These are phyloP conservation scores for Egretta garzetta DNA, from an alignment of 2,113 vertebrate species.

Conservation along the genomic window DNA sequence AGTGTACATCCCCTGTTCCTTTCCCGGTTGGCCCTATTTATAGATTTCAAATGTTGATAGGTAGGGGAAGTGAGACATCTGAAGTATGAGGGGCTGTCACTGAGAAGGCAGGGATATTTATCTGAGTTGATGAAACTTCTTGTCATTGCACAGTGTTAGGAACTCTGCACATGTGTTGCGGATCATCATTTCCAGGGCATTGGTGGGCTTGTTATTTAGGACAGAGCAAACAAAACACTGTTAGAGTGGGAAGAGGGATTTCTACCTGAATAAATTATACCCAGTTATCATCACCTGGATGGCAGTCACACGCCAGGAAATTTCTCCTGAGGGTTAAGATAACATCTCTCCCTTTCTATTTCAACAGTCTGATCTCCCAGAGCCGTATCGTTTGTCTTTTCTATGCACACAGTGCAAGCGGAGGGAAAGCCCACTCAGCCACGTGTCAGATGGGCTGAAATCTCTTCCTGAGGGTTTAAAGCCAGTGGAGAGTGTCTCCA, in stretches of 20 bases:
- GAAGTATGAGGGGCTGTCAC: neutral
- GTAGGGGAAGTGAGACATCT: conserved; percentile 31
- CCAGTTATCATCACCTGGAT: neutral
- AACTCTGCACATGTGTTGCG: neutral
- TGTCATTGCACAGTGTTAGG: neutral
- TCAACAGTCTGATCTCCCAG: neutral
- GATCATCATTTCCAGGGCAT: neutral
- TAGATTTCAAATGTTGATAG: conserved; percentile 27
- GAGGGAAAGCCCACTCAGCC: neutral
- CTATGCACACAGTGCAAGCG: neutral
- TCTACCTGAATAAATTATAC: conserved; percentile 34
- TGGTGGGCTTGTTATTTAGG: neutral
- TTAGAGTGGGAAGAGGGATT: conserved; percentile 25
- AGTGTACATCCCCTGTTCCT: neutral
- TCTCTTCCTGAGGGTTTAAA: neutral
- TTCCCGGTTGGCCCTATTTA: neutral
- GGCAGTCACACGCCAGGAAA: neutral
- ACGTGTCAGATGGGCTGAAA: neutral
- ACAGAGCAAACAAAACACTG: conserved; percentile 16
- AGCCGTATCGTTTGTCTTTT: neutral
- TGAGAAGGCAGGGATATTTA: neutral
- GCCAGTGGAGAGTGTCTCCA: neutral
- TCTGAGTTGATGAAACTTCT: conserved; percentile 40
- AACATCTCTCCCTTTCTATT: neutral
- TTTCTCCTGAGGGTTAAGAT: neutral